phyloP scores from a whole-genome alignment of 2,113 vertebrate genomes.

The Malurus alboscapulatus region DNA sequence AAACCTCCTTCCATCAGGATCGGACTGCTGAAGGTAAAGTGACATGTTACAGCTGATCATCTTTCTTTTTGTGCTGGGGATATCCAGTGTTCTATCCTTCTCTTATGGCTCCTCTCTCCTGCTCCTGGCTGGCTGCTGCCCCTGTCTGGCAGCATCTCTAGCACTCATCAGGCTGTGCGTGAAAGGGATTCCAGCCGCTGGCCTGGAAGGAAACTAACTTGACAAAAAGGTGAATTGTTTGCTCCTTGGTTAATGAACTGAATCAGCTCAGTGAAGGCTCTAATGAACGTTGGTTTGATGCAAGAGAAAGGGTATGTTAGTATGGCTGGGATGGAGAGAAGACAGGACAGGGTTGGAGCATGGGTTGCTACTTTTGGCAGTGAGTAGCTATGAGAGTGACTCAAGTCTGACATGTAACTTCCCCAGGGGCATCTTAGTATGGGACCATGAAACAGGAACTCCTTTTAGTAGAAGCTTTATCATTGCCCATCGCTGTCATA shows the following conservation, averaged over 20 bases:
- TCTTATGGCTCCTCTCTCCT: not conserved
- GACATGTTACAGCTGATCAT: not conserved
- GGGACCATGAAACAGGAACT: not conserved
- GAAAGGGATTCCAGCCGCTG: not conserved
- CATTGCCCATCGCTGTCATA: not conserved
- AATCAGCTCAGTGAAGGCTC: slow-evolving; percentile 12
- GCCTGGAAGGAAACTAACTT: slow-evolving; percentile 39
- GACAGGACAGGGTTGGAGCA: not conserved
- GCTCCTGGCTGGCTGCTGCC: not conserved
- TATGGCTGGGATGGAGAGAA: not conserved
- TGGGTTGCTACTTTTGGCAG: not conserved
- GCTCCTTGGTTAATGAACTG: slow-evolving; percentile 42
- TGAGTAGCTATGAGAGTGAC: not conserved
- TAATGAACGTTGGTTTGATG: slow-evolving; percentile 14
- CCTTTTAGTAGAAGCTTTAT: not conserved
- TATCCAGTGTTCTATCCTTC: not conserved
- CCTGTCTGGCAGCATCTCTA: rapidly evolving
- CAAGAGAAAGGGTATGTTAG: not conserved
- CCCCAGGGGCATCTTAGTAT: not conserved
- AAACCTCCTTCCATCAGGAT: not conserved
- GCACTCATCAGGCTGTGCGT: rapidly evolving
- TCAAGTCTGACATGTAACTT: not conserved
- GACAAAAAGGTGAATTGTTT: slow-evolving; percentile 54
- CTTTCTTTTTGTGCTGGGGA: not conserved
- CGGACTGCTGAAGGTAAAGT: not conserved